These are phyloP conservation scores for Schizopygopsis pylzovi DNA, from an alignment of 2,797 vertebrate genomes.

Conservation along the genomic window DNA sequence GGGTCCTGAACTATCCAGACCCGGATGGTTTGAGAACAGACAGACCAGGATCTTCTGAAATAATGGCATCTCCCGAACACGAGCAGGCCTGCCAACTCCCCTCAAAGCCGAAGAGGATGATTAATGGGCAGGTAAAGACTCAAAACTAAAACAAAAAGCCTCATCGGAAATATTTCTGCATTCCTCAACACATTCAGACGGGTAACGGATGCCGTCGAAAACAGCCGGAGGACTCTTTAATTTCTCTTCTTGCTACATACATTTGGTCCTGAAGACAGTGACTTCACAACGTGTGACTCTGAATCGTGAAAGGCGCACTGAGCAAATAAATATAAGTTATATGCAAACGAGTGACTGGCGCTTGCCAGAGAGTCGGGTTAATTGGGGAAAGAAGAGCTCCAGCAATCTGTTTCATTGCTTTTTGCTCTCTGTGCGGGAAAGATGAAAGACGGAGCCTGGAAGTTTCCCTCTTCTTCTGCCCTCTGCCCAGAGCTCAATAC, in stretches of 20 bases:
- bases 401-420: conserved; percentile 36
- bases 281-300: conserved; percentile 38
- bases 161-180: conserved; percentile 38
- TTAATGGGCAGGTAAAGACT: conserved; percentile 46
- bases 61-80: not conserved
- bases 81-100: conserved; percentile 25
- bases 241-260: no score
- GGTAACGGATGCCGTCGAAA: conserved; percentile 20
- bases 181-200: conserved; percentile 58
- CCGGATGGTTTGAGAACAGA: conserved; percentile 18
- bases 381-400: conserved; percentile 34
- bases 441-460: conserved; percentile 36
- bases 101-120: conserved; percentile 32
- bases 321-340: conserved; percentile 39
- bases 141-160: conserved; percentile 53
- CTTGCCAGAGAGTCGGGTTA: conserved; percentile 48
- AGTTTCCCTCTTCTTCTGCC: not conserved
- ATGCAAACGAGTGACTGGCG: conserved; percentile 52
- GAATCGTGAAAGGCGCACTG: conserved; percentile 34
- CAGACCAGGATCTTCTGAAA: conserved; percentile 4
- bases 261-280: conserved; percentile 28
- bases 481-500: conserved; percentile 19
- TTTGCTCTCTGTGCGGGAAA: conserved; percentile 11
- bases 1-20: not conserved
- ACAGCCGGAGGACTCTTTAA: conserved; percentile 16